Evolutionary conservation across 2,888 invertebrate genomes (phyloP).

Genomic region (Caenorhabditis sp.): DNA sequence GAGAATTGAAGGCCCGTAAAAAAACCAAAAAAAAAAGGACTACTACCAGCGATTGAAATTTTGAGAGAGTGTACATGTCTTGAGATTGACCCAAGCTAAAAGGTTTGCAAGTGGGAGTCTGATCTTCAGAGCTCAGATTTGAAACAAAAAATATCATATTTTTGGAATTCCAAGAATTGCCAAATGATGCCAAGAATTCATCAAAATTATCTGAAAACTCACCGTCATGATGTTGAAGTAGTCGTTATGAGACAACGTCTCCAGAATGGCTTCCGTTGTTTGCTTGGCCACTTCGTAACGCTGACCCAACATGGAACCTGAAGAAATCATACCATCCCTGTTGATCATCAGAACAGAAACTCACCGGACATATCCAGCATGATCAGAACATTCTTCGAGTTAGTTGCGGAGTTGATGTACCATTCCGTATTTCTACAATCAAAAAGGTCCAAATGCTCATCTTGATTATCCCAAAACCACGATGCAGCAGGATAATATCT

Average conservation of each 20-base stretch:
- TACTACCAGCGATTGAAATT: too few species aligned
- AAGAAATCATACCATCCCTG: neutral
- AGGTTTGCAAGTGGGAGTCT: too few species aligned
- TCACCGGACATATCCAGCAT: slow-evolving; percentile 89
- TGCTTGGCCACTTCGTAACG: slow-evolving; percentile 91
- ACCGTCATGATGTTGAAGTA: slow-evolving; percentile 93
- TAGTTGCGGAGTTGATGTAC: slow-evolving; percentile 97
- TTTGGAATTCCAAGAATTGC: too few species aligned
- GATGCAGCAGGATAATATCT: slow-evolving; percentile 90
- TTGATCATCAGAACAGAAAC: neutral
- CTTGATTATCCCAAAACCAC: slow-evolving; percentile 82
- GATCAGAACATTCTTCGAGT: slow-evolving; percentile 97
- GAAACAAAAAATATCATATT: too few species aligned
- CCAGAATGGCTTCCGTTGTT: slow-evolving; percentile 92
- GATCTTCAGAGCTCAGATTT: too few species aligned
- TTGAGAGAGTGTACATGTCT: too few species aligned
- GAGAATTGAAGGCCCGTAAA: too few species aligned
- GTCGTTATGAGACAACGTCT: slow-evolving; percentile 97
- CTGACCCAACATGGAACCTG: slow-evolving; percentile 85
- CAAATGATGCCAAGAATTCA: neutral
- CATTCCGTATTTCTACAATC: slow-evolving; percentile 87
- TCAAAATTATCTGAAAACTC: slow-evolving; percentile 69
- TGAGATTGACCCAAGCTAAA: too few species aligned
- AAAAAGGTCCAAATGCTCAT: slow-evolving; percentile 88
- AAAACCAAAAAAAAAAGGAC: too few species aligned